Conservation (phyloP, 1,140 invertebrate species). For the Argopecten irradians region DNA sequence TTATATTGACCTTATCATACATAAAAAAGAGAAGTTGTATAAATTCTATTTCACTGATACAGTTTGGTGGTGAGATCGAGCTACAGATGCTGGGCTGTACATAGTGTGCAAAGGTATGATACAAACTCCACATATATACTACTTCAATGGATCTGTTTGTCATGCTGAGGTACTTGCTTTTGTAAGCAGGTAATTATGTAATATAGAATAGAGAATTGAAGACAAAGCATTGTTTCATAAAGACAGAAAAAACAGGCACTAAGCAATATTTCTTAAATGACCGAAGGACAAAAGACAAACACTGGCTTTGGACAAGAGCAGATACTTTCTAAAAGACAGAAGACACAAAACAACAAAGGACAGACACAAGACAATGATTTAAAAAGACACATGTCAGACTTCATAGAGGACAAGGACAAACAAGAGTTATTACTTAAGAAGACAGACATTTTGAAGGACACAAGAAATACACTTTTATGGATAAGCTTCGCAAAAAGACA, state of each 20-base stretch:
- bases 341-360: not conserved
- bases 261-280: not conserved
- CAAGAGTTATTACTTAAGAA: too few species aligned
- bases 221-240: not conserved
- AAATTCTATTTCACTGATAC: not conserved
- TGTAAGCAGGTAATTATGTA: too few species aligned
- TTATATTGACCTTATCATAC: too few species aligned
- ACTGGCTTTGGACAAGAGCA: too few species aligned
- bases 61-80: not conserved
- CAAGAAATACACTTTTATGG: not conserved
- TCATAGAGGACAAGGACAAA: too few species aligned
- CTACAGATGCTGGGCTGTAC: not conserved
- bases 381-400: not conserved
- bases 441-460: not conserved
- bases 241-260: not conserved
- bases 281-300: not conserved
- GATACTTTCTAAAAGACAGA: too few species aligned
- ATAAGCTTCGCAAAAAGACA: not conserved
- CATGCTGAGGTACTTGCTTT: not conserved
- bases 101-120: not conserved
- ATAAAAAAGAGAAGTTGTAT: not conserved
- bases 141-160: too few species aligned
- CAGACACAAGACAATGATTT: not conserved
- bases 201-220: too few species aligned
- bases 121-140: not conserved